Conservation (phyloP, 1,140 invertebrate species). For the Scaptomyza montana region DNA sequence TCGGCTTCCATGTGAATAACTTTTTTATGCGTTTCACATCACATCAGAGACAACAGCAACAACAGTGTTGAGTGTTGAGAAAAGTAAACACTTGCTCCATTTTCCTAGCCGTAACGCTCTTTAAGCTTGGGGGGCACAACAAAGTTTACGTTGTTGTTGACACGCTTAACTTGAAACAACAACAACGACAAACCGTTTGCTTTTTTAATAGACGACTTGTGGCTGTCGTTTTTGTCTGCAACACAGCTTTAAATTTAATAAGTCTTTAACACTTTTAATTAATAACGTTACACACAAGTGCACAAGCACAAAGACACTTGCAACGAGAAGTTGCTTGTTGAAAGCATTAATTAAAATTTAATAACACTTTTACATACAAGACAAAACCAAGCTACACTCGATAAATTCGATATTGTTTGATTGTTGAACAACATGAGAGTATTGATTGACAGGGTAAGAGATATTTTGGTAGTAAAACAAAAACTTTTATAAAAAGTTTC, state of each 20-base stretch:
- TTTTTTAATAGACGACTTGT: conserved; percentile 68
- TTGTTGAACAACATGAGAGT: conserved; percentile 7
- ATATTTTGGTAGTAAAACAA: neutral
- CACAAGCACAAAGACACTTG: conserved; percentile 29
- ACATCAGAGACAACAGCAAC: conserved; percentile 1
- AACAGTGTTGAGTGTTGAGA: neutral
- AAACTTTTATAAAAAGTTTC: neutral
- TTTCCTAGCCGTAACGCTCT: conserved; percentile 40
- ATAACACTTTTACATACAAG: conserved; percentile 54
- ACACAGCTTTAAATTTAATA: conserved; percentile 41
- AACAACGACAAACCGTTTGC: conserved; percentile 44
- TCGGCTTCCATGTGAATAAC: conserved; percentile 26
- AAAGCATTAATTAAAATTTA: conserved; percentile 78
- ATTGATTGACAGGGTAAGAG: neutral
- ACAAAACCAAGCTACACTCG: neutral
- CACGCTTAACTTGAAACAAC: conserved; percentile 20
- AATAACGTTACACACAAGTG: conserved; percentile 66
- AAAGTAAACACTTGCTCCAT: conserved; percentile 24
- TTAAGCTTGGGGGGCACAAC: conserved; percentile 6
- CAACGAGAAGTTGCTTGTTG: conserved; percentile 35
- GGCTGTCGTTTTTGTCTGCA: conserved; percentile 44
- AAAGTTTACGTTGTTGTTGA: conserved; percentile 24
- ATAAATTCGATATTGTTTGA: conserved; percentile 61
- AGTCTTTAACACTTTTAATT: conserved; percentile 72
- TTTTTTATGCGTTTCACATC: conserved; percentile 54